Evolutionary conservation across 2,113 vertebrate genomes (phyloP).

Genomic region (Chlorodrepanis virens): DNA sequence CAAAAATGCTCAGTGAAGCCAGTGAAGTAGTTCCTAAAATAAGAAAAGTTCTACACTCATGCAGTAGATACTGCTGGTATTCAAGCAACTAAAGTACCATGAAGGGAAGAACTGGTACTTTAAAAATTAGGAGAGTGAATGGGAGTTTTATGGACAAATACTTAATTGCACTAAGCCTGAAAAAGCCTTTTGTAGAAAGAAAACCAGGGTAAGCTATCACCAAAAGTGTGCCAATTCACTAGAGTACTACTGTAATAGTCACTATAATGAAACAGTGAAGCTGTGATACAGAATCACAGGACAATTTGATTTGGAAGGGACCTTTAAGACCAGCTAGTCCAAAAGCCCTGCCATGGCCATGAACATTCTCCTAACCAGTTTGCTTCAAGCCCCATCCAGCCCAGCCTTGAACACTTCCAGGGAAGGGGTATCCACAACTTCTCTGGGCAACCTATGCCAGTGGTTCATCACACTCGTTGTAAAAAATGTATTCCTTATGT

Average conservation of each 20-base stretch:
- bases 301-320: neutral
- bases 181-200: neutral
- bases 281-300: neutral
- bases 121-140: neutral
- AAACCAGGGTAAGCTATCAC: neutral
- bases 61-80: neutral
- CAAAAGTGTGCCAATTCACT: neutral
- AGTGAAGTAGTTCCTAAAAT: neutral
- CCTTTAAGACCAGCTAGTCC: neutral
- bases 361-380: neutral
- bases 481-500: neutral
- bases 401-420: neutral
- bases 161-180: neutral
- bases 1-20: neutral
- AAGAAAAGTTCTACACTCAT: neutral
- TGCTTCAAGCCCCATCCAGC: neutral
- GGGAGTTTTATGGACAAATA: neutral
- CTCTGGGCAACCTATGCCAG: neutral
- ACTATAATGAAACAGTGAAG: neutral
- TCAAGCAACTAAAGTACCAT: neutral
- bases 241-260: neutral
- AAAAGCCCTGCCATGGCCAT: neutral
- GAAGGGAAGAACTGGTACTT: neutral
- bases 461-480: neutral
- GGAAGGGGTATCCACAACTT: neutral